A percentile compares a stretch with the other conserved stretches of the same genome.
phyloP scores from a whole-genome alignment of 2,113 vertebrate species.

The Rafetus swinhoei region DNA sequence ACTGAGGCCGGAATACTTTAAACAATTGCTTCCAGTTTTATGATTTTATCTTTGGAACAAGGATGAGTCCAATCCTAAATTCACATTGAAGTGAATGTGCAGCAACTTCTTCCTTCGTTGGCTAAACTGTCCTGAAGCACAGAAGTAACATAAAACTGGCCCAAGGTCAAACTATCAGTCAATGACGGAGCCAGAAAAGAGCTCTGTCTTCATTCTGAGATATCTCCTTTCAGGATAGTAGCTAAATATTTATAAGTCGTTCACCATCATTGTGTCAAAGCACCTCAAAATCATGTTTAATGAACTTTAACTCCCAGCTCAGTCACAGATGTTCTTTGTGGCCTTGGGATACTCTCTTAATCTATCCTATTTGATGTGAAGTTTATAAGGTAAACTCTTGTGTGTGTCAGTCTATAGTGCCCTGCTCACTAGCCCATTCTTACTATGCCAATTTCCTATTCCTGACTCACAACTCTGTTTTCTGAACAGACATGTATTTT shows the following conservation, averaged over 20 bases:
- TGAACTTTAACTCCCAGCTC: neutral
- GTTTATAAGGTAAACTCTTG: too few species aligned
- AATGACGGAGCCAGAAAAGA: neutral
- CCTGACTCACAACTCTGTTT: neutral
- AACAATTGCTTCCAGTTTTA: neutral
- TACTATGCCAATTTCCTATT: neutral
- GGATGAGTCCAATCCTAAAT: neutral
- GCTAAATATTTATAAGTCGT: neutral
- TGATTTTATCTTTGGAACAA: neutral
- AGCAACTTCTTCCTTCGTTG: neutral
- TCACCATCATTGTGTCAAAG: neutral
- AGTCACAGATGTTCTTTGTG: too few species aligned
- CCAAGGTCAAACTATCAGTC: neutral
- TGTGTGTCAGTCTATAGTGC: neutral
- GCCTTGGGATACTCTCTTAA: too few species aligned
- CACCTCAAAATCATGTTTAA: neutral
- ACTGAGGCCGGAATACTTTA: neutral
- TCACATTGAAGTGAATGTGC: neutral
- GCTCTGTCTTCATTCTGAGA: neutral
- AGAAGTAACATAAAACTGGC: neutral
- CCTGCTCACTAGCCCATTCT: fast-evolving
- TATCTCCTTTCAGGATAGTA: neutral
- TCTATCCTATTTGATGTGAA: too few species aligned
- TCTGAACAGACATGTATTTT: neutral
- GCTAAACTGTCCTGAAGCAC: neutral